A percentile compares a stretch with the other conserved stretches of the same genome.
phyloP scores from a whole-genome alignment of 1,140 invertebrate genomes.

The Drosophila nebulosa region DNA sequence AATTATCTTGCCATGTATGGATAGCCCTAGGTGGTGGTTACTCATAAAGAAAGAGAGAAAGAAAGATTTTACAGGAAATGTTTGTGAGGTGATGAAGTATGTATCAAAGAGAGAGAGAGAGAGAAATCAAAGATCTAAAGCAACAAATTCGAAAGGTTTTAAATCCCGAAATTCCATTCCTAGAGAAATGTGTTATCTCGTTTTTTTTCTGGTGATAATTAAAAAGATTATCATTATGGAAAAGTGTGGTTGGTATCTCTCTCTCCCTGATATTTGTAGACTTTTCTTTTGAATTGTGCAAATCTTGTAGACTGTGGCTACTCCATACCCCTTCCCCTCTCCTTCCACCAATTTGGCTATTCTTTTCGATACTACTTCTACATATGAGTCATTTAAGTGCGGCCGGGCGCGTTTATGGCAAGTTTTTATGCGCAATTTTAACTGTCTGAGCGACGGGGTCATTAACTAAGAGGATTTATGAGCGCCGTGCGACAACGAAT shows the following conservation, averaged over 20 bases:
- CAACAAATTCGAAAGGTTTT: not conserved
- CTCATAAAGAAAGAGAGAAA: not conserved
- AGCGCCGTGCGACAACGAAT: slow-evolving; percentile 54
- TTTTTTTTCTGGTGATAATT: not conserved
- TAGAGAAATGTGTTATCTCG: not conserved
- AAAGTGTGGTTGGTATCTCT: not conserved
- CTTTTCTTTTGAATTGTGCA: slow-evolving; percentile 12
- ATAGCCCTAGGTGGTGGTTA: not conserved
- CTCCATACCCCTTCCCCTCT: not conserved
- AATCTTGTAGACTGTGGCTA: not conserved
- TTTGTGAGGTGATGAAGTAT: not conserved
- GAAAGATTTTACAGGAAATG: not conserved
- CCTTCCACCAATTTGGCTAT: not conserved
- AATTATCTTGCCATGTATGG: not conserved
- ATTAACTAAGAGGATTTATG: slow-evolving; percentile 78
- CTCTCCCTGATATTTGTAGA: no score
- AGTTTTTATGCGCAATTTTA: slow-evolving; percentile 67
- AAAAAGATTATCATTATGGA: no score
- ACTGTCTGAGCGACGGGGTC: slow-evolving; percentile 73
- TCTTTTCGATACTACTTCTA: slow-evolving; percentile 22
- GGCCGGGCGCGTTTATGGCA: slow-evolving; percentile 52
- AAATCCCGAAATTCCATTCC: not conserved
- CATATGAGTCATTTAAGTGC: slow-evolving; percentile 51
- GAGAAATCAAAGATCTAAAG: not conserved
- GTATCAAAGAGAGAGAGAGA: not conserved